phyloP scores from a whole-genome alignment of 2,888 invertebrate species.

The Syrphus vitripennis region DNA sequence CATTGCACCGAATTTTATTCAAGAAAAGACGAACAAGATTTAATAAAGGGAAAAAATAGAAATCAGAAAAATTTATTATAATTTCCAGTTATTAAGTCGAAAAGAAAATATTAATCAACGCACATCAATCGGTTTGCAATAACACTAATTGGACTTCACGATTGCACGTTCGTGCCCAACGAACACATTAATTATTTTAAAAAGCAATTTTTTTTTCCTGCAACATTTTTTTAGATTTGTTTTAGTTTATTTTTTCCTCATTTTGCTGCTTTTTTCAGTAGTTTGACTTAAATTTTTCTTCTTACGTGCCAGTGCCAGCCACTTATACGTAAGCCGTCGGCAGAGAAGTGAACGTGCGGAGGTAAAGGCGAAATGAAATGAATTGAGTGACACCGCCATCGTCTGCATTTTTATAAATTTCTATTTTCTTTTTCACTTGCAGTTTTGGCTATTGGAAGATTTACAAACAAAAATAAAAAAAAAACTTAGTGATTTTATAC shows the following conservation, averaged over 20 bases:
- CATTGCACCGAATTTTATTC: constrained; percentile 16
- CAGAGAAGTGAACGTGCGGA: constrained; percentile 53
- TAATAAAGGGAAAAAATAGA: not conserved
- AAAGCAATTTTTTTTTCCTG: constrained; percentile 4
- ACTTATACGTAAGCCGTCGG: constrained; percentile 42
- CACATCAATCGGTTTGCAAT: not conserved
- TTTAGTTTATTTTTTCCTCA: constrained; percentile 37
- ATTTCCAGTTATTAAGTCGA: not conserved
- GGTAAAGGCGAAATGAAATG: constrained; percentile 65
- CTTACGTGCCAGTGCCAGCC: constrained; percentile 39
- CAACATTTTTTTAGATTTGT: constrained; percentile 46
- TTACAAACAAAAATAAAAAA: not conserved
- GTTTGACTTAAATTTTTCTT: constrained; percentile 28
- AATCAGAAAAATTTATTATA: not conserved
- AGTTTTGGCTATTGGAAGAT: constrained; percentile 42
- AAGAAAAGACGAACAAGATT: constrained; percentile 15
- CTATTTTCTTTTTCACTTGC: constrained; percentile 41
- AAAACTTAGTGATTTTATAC: constrained; percentile 20
- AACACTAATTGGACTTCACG: not conserved
- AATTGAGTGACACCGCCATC: constrained; percentile 58
- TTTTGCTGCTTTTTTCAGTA: constrained; percentile 51
- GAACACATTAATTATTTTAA: not conserved
- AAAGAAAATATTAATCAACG: not conserved
- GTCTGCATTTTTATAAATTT: constrained; percentile 43
- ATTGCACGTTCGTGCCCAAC: not conserved